phyloP scores from a whole-genome alignment of 2,888 invertebrate genomes.

The Lamproptera curius region DNA sequence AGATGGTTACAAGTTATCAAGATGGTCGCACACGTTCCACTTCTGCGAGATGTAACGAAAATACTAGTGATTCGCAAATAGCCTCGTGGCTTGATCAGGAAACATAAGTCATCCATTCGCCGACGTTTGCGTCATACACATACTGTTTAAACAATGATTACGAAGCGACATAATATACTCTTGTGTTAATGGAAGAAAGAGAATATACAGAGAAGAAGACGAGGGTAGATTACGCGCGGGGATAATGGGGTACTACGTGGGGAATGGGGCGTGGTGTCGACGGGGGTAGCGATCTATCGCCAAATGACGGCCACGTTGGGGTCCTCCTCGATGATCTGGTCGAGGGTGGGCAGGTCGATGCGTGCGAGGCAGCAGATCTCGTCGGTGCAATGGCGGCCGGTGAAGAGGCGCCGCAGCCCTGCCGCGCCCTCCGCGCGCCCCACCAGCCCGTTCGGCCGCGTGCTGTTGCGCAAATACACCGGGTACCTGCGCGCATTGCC shows the following conservation, averaged over 20 bases:
- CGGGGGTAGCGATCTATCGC: constrained; percentile 2
- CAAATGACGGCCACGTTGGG: constrained; percentile 85
- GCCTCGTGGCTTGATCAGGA: too few species aligned
- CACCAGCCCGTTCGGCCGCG: constrained; percentile 46
- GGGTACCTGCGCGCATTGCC: constrained; percentile 49
- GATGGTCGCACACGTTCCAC: too few species aligned
- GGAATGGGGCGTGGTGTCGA: too few species aligned
- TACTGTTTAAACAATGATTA: too few species aligned
- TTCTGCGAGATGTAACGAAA: too few species aligned
- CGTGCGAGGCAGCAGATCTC: constrained; percentile 94
- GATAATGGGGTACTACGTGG: too few species aligned
- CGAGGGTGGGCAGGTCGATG: constrained; percentile 85
- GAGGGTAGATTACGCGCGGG: neutral
- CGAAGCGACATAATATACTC: too few species aligned
- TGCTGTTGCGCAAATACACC: constrained; percentile 47
- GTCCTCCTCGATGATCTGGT: constrained; percentile 90
- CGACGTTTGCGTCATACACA: too few species aligned
- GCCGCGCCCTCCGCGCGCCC: constrained; percentile 43
- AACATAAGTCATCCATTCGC: too few species aligned
- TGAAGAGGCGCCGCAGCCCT: constrained; percentile 82
- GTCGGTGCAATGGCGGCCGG: constrained; percentile 89
- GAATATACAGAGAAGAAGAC: neutral
- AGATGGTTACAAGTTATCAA: too few species aligned
- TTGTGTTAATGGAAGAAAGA: too few species aligned
- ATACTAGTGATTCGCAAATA: too few species aligned